Evolutionary conservation across 2,888 invertebrate genomes (phyloP).

Genomic region (Heliconius charithonia): DNA sequence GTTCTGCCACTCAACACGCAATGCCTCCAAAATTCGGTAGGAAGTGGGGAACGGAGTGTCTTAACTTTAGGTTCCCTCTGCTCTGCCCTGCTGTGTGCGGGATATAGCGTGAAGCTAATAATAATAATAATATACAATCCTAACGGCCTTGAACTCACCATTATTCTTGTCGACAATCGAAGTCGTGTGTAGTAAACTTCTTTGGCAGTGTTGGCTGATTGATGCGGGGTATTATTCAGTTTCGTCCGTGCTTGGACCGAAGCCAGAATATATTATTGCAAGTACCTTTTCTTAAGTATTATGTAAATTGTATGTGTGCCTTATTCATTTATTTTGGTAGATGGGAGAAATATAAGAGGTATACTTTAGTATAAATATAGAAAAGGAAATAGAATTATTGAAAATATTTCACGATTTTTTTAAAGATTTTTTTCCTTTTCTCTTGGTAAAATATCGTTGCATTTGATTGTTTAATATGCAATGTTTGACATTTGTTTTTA

Average conservation of each 20-base stretch:
- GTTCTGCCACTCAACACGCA: no score
- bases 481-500: no score
- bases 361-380: neutral
- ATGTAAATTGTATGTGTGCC: neutral
- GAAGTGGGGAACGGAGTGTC: no score
- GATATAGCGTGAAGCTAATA: no score
- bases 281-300: slow-evolving; percentile 5
- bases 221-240: slow-evolving; percentile 37
- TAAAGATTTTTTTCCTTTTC: neutral
- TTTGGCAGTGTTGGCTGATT: slow-evolving; percentile 37
- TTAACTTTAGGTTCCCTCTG: no score
- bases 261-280: slow-evolving; percentile 34
- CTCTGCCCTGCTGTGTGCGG: no score
- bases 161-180: slow-evolving; percentile 27
- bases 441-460: neutral
- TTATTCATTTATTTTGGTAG: neutral
- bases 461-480: no score
- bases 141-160: slow-evolving; percentile 14
- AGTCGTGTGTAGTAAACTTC: slow-evolving; percentile 27
- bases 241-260: slow-evolving; percentile 30
- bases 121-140: no score
- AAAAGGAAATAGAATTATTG: neutral
- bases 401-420: no score
- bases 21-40: no score
- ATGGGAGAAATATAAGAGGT: no score